Conservation (phyloP, 2,113 vertebrate species). For the Oncorhynchus nerka region DNA sequence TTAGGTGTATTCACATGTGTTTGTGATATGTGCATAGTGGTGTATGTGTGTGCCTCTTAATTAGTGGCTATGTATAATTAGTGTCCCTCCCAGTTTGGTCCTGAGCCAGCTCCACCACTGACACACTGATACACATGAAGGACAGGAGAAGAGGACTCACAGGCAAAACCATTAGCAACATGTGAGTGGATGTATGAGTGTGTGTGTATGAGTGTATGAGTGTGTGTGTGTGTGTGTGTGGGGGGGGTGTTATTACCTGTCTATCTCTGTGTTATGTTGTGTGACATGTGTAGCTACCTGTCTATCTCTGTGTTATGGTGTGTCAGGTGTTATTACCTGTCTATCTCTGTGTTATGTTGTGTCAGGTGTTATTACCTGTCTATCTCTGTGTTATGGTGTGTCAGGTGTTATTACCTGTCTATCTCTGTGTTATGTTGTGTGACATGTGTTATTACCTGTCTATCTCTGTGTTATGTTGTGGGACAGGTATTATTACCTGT, state of each 20-base stretch:
- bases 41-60: neutral
- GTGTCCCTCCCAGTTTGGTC: neutral
- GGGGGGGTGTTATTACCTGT: too few relatives aligned
- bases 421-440: neutral
- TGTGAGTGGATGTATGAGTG: neutral
- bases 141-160: conserved; percentile 18
- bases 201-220: too few relatives aligned
- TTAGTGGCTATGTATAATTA: conserved; percentile 17
- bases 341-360: too few relatives aligned
- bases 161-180: conserved; percentile 10
- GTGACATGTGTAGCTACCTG: too few relatives aligned
- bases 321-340: too few relatives aligned
- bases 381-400: neutral
- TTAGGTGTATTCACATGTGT: too few relatives aligned
- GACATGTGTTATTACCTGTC: neutral
- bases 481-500: neutral
- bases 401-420: neutral
- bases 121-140: conserved; percentile 8
- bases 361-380: too few relatives aligned
- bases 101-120: neutral
- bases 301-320: too few relatives aligned
- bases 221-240: too few relatives aligned
- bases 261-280: too few relatives aligned
- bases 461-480: neutral
- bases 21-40: neutral